Evolutionary conservation across 2,888 invertebrate species (phyloP), one percentile per base, ranked within the genome.

Genomic region (Sceliomorpha sp.): DNA sequence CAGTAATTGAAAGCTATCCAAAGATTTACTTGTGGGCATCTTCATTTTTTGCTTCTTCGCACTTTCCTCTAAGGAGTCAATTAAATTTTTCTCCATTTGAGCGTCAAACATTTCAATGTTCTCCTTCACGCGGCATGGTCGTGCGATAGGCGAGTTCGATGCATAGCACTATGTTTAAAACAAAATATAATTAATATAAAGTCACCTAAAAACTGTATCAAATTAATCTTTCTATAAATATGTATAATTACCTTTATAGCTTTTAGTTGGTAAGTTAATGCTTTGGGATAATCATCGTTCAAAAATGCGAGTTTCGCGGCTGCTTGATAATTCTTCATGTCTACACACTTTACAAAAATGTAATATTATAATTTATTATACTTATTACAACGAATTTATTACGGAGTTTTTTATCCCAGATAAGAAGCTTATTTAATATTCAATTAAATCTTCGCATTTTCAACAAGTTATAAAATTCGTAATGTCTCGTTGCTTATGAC

Each of bases 291-390:
- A 62, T 89, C 87, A 32, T 87, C 85, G 14, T 89, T 88, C 40
- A 90, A 76, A 9, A 88, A 78, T 14, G 89, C 88, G 15, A 90
- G 72, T 72, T 90, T 89, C 1, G 90, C 87, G 20, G 89, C 88
- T 5, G 89, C 90, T 77, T 89, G 89, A 72, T 87, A 88, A 71
- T 90, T 89, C 44, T 86, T 86, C 32, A 89, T 72, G 59, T 88
- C 86, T 2, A 87, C 45, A 60, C 89, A 88, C 89, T 90, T 75
- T 2, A 75, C 75, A 55, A 20, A 53, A 29, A 29, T 29, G 8
- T 20, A 20, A 20, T 20, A 20, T 20, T n/a, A n/a, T n/a, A n/a
- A n/a, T n/a, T n/a, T n/a, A n/a, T n/a, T n/a, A n/a, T n/a, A n/a
- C n/a, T n/a, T n/a, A n/a, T n/a, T n/a, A n/a, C n/a, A n/a, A n/a